Evolutionary conservation across 1,140 invertebrate species (phyloP), one percentile per base, ranked within the genome.

Genomic region (Heliconius melpomene): DNA sequence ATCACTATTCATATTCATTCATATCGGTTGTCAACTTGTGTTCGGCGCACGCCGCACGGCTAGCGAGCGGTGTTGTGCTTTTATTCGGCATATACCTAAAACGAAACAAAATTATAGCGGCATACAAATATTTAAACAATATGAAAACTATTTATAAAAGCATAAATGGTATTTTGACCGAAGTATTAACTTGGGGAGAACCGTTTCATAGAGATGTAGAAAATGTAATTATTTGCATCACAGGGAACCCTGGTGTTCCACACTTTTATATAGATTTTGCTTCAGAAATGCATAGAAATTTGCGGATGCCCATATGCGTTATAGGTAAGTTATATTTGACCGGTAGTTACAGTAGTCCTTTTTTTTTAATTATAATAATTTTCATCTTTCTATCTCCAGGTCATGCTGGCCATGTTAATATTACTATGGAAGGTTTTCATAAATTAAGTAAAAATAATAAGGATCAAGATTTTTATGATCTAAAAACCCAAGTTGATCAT

Each of bases 191-290:
- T 23, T 90, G 87, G 83, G 91, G 88, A 9, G 78, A 91, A 74
- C 90, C 90, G 46, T 89, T 90, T 77, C 50, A 86, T 74, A 77
- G 82, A 29, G 81, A 85, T 77, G 85, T 82, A 16, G 52, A 84
- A 73, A 90, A 93, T 85, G 85, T 92, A 18, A 88, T 94, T 75
- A 73, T 94, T 46, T 94, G 92, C 82, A 86, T 94, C 20, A 90
- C 89, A 38, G 92, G 92, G 75, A 94, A 94, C 86, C 92, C 92
- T 32, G 92, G 92, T 52, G 79, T 93, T 36, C 73, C 87, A 16
- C 90, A 94, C 72, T 92, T 91, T 83, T 94, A 93, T 50, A 86
- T 81, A 78, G 90, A 92, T 78, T 94, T 94, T 89, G 88, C 81
- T 40, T 73, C 84, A 71, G 85, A 88, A 79, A 70, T 94, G 73